phyloP scores from a whole-genome alignment of 2,888 invertebrate species.

The Gerosis bhagava region DNA sequence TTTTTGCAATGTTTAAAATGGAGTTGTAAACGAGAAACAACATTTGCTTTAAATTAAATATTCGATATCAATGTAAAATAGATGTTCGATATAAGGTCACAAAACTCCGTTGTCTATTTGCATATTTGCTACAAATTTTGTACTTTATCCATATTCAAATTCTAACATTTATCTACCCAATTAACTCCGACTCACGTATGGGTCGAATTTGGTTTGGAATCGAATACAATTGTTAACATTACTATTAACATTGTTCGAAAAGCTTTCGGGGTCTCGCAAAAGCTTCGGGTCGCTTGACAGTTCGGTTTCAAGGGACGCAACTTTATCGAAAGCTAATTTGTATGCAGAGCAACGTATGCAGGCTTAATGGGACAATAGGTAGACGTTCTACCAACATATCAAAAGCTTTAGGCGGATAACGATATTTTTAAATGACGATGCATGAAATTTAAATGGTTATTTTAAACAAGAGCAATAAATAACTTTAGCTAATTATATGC shows the following conservation, averaged over 20 bases:
- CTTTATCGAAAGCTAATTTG: constrained; percentile 54
- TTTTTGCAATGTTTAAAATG: too few relatives aligned
- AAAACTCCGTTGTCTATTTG: neutral
- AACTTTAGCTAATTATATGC: too few relatives aligned
- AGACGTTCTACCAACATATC: neutral
- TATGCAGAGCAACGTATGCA: constrained; percentile 40
- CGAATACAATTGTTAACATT: constrained; percentile 44
- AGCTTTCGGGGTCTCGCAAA: constrained; percentile 40
- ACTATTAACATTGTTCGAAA: constrained; percentile 45
- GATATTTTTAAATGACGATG: too few relatives aligned
- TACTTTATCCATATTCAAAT: constrained; percentile 13
- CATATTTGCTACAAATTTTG: constrained; percentile 1
- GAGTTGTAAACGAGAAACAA: too few relatives aligned
- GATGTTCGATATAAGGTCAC: too few relatives aligned
- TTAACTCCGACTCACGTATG: constrained; percentile 19
- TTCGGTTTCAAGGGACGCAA: constrained; percentile 52
- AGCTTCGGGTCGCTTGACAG: constrained; percentile 48
- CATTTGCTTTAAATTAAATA: too few relatives aligned
- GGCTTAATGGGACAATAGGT: constrained; percentile 32
- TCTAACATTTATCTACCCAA: constrained; percentile 23
- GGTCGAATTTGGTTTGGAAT: constrained; percentile 19
- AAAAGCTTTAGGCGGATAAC: neutral
- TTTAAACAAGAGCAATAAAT: too few relatives aligned
- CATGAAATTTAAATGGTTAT: too few relatives aligned
- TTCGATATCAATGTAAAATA: too few relatives aligned